These are phyloP conservation scores for Ailurus styani DNA, from an alignment of 2,113 vertebrate genomes.

Conservation along the genomic window DNA sequence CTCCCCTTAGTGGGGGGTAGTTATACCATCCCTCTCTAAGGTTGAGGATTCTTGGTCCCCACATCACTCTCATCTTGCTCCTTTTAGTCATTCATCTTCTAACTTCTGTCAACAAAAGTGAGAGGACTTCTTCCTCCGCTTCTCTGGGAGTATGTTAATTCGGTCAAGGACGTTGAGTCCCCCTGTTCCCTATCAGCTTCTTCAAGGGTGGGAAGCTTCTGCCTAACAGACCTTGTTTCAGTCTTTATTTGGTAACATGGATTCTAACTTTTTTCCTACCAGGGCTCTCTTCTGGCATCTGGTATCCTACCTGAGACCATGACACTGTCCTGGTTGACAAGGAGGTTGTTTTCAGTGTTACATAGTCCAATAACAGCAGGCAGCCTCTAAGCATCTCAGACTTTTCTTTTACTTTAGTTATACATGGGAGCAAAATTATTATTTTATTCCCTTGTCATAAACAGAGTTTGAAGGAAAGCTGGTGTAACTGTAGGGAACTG, in stretches of 20 bases:
- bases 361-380: neutral
- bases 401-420: neutral
- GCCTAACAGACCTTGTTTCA: neutral
- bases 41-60: neutral
- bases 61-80: neutral
- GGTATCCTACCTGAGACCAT: neutral
- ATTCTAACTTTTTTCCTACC: neutral
- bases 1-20: neutral
- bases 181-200: neutral
- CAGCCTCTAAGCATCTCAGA: neutral
- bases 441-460: neutral
- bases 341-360: neutral
- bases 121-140: neutral
- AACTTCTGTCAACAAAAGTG: neutral
- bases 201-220: neutral
- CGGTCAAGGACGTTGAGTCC: neutral
- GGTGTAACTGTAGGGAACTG: neutral
- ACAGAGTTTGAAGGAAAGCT: neutral
- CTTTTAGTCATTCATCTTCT: neutral
- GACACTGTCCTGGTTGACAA: neutral
- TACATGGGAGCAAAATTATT: neutral
- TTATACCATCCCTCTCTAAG: neutral
- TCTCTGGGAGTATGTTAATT: neutral
- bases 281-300: neutral
- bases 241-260: neutral